Conservation (phyloP, 1,140 invertebrate species). For the Camponotus floridanus region DNA sequence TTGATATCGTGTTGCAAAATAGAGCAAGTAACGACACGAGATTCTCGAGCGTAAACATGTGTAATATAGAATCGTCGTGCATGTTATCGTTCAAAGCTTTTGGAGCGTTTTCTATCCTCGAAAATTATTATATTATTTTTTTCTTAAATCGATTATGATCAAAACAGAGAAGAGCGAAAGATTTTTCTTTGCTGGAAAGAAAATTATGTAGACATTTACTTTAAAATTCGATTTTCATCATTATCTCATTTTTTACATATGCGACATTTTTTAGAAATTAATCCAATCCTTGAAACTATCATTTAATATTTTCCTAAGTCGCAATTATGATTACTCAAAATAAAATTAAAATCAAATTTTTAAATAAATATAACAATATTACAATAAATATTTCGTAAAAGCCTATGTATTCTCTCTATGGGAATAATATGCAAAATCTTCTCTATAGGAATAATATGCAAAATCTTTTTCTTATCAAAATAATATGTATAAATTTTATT, state of each 20-base stretch:
- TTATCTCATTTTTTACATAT: no score
- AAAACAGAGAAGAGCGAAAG: neutral
- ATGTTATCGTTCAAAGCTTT: constrained; percentile 37
- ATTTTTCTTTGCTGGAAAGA: neutral
- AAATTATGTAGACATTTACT: no score
- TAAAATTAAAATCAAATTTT: neutral
- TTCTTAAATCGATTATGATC: neutral
- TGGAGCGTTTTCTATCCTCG: constrained; percentile 30
- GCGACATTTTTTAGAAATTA: no score
- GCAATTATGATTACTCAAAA: neutral
- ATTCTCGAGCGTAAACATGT: constrained; percentile 38
- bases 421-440: neutral
- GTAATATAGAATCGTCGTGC: constrained; percentile 18
- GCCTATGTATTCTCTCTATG: neutral
- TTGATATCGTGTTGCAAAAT: constrained; percentile 57
- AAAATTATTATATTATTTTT: constrained; percentile 21
- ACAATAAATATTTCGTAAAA: neutral
- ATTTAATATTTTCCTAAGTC: neutral
- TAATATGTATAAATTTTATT: neutral
- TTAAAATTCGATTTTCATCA: no score
- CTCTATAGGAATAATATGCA: neutral
- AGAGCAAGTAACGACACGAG: constrained; percentile 54
- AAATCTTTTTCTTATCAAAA: neutral
- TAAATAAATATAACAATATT: no score
- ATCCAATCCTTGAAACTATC: neutral